Evolutionary conservation across 2,888 invertebrate genomes (phyloP).

Genomic region (Stenolophus ochropezus): DNA sequence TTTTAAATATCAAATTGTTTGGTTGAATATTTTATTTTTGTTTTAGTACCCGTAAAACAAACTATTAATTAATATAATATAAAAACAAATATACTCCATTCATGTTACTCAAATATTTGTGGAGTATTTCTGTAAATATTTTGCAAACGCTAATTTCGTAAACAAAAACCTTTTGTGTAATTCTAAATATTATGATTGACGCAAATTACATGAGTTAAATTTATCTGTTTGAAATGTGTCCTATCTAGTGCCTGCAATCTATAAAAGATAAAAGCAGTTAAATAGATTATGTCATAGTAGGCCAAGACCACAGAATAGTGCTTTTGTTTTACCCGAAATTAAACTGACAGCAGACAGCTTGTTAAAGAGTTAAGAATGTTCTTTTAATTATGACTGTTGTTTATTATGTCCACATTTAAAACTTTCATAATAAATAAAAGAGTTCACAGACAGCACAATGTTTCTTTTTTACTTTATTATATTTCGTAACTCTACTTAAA

Average conservation of each 20-base stretch:
- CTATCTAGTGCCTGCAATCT: neutral
- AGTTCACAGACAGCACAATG: neutral
- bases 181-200: neutral
- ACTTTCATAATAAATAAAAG: neutral
- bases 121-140: too few species aligned
- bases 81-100: too few species aligned
- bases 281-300: conserved; percentile 12
- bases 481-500: too few species aligned
- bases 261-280: neutral
- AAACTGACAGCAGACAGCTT: neutral
- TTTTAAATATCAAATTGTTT: too few species aligned
- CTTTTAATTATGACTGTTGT: neutral
- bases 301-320: conserved; percentile 9
- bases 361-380: neutral
- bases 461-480: neutral
- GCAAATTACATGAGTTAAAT: neutral
- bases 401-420: neutral
- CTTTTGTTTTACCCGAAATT: conserved; percentile 15
- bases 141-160: too few species aligned
- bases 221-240: conserved; percentile 4
- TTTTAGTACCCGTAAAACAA: too few species aligned
- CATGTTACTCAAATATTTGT: too few species aligned
- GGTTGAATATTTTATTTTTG: too few species aligned
- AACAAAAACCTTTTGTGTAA: too few species aligned
- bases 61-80: too few species aligned